Evolutionary conservation across 2,888 invertebrate species (phyloP), one percentile per base, ranked within the genome.

Genomic region (Cataglyphis livida): DNA sequence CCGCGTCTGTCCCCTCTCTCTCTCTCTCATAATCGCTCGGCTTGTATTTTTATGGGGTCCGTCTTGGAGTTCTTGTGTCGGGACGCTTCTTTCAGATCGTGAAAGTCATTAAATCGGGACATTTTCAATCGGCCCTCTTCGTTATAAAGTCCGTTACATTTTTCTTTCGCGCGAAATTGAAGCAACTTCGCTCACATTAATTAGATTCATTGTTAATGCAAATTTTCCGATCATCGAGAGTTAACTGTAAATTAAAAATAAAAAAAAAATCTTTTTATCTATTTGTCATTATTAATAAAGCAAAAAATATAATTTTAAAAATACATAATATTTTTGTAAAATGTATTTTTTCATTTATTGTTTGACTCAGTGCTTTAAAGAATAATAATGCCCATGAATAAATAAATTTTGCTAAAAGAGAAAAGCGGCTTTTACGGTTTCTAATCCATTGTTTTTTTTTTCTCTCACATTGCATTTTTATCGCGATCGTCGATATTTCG

Each of bases 21-120:
- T 85, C 85, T 51, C 81, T 81, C 70, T 88, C 83, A 85, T 90
- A 90, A 90, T 89, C 87, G 85, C 12, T 65, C 62, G 74, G 85
- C 85, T 88, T 79, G 84, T 85, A 88, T 83, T 88, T 89, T 90
- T 85, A 88, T 83, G 84, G 84, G 82, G 83, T 73, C 44, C 86
- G 61, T 78, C 88, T 82, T 68, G 83, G 61, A 51, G 28, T 70
- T 28, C 41, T 25, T 62, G 38, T 25, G 28, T 81, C 32, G 25
- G 74, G 64, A 71, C 10, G 44, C 28, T 35, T 25, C 71, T 78
- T 59, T 70, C 59, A 70, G 59, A 71, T 5, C 35, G 35, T 48
- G 71, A 59, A 59, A 70, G 70, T 59, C 68, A 71, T 79, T 71
- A 71, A 79, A 79, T 79, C 59, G 35, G 59, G 41, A 70, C 78